phyloP scores from a whole-genome alignment of 2,113 vertebrate genomes.

The Crotalus tigris region DNA sequence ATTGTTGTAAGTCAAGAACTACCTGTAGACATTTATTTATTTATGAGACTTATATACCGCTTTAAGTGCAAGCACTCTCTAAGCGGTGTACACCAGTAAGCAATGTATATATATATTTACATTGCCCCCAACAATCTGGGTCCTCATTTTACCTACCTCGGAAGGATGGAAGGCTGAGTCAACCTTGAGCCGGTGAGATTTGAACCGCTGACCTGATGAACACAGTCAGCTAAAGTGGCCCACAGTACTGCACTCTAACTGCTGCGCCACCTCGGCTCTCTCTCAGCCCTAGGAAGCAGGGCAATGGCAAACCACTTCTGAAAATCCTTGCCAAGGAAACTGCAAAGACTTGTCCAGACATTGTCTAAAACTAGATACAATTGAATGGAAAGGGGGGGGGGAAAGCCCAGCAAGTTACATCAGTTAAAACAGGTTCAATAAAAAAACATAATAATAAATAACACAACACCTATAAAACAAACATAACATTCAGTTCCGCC shows the following conservation, averaged over 20 bases:
- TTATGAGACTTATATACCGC: too few species aligned
- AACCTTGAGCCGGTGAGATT: too few species aligned
- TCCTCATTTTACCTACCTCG: too few species aligned
- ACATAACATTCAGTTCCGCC: neutral
- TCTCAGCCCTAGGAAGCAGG: neutral
- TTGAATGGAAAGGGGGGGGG: neutral
- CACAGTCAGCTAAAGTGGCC: too few species aligned
- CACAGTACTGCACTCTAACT: too few species aligned
- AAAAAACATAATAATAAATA: neutral
- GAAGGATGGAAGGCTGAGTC: too few species aligned
- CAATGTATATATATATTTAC: too few species aligned
- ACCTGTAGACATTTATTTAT: neutral
- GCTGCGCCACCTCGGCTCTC: neutral
- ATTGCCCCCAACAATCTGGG: too few species aligned
- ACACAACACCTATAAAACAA: neutral
- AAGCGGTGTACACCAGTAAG: too few species aligned
- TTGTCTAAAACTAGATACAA: neutral
- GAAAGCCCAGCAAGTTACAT: neutral
- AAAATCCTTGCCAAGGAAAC: neutral
- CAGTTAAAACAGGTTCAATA: neutral
- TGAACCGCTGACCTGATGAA: too few species aligned
- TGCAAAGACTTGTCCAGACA: neutral
- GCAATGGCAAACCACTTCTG: neutral
- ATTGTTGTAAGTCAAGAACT: too few species aligned
- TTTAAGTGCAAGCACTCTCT: too few species aligned